Evolutionary conservation across 1,140 invertebrate genomes (phyloP).

Genomic region (Drosophila nigromelanica): DNA sequence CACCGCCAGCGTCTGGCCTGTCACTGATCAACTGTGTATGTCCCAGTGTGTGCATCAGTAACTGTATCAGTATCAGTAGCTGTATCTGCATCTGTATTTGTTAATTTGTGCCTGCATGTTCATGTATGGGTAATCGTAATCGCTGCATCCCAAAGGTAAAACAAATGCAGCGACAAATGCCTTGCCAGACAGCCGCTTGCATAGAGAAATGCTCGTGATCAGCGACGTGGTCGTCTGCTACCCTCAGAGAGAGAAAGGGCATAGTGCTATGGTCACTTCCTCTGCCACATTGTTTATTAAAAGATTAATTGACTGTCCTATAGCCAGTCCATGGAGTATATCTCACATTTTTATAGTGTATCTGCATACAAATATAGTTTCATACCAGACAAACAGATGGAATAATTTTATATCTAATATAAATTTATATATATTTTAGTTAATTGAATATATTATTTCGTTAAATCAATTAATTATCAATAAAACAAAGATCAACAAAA

Average conservation of each 20-base stretch:
- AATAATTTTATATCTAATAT: too few species aligned
- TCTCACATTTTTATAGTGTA: too few species aligned
- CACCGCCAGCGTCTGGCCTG: constrained; percentile 61
- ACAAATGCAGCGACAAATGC: constrained; percentile 41
- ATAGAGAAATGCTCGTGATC: constrained; percentile 70
- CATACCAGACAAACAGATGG: too few species aligned
- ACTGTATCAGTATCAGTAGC: constrained; percentile 27
- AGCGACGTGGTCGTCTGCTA: constrained; percentile 53
- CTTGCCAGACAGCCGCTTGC: constrained; percentile 52
- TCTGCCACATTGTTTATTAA: too few species aligned
- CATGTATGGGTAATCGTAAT: constrained; percentile 35
- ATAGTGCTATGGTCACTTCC: too few species aligned
- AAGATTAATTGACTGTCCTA: too few species aligned
- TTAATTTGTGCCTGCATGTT: constrained; percentile 8
- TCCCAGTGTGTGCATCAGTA: constrained; percentile 22
- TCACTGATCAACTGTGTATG: constrained; percentile 54
- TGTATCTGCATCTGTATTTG: constrained; percentile 16
- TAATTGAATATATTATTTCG: too few species aligned
- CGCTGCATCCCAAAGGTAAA: constrained; percentile 67
- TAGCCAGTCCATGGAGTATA: too few species aligned
- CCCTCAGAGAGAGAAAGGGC: constrained; percentile 15
- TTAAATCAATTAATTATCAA: too few species aligned
- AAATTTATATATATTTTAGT: too few species aligned
- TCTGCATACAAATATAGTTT: too few species aligned
- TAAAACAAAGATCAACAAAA: too few species aligned